These are phyloP conservation scores for Abscondita cerata DNA, from an alignment of 2,888 invertebrate species.

Conservation along the genomic window DNA sequence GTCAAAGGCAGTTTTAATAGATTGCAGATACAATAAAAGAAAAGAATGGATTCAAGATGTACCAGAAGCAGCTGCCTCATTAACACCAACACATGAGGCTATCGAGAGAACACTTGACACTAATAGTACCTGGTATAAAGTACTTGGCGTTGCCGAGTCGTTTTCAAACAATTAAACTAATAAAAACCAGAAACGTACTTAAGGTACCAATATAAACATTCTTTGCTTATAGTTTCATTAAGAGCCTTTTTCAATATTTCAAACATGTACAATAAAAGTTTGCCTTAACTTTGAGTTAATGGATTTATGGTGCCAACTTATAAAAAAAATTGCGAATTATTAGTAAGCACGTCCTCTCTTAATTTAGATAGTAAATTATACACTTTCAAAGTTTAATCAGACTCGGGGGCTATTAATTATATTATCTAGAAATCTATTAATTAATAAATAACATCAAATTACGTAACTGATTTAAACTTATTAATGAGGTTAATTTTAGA, in stretches of 20 bases:
- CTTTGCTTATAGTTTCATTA: slow-evolving; percentile 7
- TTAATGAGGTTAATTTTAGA: slow-evolving; percentile 17
- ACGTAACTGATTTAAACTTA: background rate
- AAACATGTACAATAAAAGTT: background rate
- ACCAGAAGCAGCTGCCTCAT: slow-evolving; percentile 35
- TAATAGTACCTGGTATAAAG: slow-evolving; percentile 32
- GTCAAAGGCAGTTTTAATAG: slow-evolving; percentile 31
- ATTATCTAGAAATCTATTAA: background rate
- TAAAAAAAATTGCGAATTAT: too few species aligned
- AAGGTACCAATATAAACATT: slow-evolving; percentile 12
- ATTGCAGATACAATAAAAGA: slow-evolving; percentile 31
- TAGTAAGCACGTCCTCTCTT: background rate
- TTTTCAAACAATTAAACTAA: slow-evolving; percentile 34
- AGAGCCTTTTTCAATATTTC: background rate
- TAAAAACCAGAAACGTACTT: slow-evolving; percentile 25
- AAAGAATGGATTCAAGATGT: slow-evolving; percentile 32
- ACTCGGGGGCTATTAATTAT: background rate
- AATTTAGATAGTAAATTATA: background rate
- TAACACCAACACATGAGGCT: slow-evolving; percentile 35
- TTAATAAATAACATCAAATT: background rate
- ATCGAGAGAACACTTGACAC: slow-evolving; percentile 33
- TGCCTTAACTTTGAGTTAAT: too few species aligned
- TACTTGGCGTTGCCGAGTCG: slow-evolving; percentile 31
- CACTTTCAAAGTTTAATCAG: too few species aligned
- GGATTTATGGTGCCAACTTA: too few species aligned